Evolutionary conservation across 1,140 invertebrate species (phyloP), one percentile per base, ranked within the genome.

Genomic region (Zaprionus vittiger): DNA sequence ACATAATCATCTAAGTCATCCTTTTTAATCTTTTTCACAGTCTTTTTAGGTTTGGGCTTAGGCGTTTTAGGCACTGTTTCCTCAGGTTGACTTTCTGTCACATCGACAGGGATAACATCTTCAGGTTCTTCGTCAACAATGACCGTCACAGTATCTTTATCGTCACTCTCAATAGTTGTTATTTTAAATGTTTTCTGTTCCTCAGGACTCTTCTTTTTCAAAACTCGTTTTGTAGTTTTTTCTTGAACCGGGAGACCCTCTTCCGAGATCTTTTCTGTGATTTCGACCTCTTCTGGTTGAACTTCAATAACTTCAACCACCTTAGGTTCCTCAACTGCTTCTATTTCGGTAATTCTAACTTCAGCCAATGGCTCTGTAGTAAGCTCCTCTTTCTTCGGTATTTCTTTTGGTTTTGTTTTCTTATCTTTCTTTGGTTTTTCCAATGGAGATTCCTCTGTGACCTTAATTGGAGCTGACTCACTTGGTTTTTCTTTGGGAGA

Each of bases 131-230:
- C 86, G 15, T 79, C 84, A 6, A 91, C 73, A 20, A 91, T 92
- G 20, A 92, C 80, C 20, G 67, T 87, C 7, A 86, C 83, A 14
- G 90, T 77, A 60, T 92, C 92, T 57, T 86, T 91, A 22, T 83
- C 90, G 34, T 92, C 93, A 65, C 87, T 92, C 73, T 93, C 80
- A 67, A 93, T 91, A n/a, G 92, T 92, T 11, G 93, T 92, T 0
- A 93, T 93, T 60, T 92, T 79, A 26, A 77, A 80, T 0, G 78
- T 92, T 7, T 73, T 94, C 14, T 94, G 92, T 26, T 94, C 92
- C 68, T 91, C 93, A 1, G 81, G 78, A 14, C 81, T 81, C 52
- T 92, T 89, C 54, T 93, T 93, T 72, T 93, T 93, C 9, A 93
- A 79, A 4, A 92, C 68, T 9, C 93, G 80, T 70, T 93, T 93